These are phyloP conservation scores for Bombus picipes DNA, from an alignment of 1,140 invertebrate genomes.

Conservation along the genomic window DNA sequence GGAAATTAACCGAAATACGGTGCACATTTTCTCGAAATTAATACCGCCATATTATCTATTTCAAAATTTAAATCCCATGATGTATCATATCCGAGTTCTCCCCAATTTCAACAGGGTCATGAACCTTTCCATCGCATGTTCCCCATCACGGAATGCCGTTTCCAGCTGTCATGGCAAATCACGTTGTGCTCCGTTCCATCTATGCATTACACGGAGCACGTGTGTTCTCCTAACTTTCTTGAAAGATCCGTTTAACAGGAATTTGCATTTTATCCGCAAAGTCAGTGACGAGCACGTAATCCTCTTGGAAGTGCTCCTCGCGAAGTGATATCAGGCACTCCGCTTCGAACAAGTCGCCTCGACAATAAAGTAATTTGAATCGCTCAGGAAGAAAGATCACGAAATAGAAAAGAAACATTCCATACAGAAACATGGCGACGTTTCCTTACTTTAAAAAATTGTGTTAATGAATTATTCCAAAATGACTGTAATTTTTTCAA, in stretches of 20 bases:
- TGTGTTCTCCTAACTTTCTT: neutral
- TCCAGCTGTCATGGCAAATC: constrained; percentile 25
- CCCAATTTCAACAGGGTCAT: neutral
- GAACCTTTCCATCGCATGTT: constrained; percentile 10
- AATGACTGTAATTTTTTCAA: no score
- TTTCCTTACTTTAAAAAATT: neutral
- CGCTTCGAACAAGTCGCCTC: constrained; percentile 73
- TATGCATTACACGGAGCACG: constrained; percentile 13
- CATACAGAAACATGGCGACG: no score
- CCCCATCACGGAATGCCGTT: constrained; percentile 27
- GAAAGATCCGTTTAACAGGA: neutral
- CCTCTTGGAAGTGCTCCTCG: constrained; percentile 29
- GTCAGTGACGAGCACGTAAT: constrained; percentile 38
- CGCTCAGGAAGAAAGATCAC: constrained; percentile 44
- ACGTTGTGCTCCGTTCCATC: neutral
- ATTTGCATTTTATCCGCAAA: constrained; percentile 19
- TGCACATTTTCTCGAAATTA: neutral
- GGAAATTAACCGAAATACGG: neutral
- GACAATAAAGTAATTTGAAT: constrained; percentile 67
- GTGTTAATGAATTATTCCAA: no score
- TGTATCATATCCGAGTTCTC: neutral
- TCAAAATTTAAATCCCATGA: neutral
- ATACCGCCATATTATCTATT: neutral
- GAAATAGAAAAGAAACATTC: no score
- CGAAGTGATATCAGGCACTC: constrained; percentile 77